Percentiles rank a stretch among this genome's conserved stretches.
Evolutionary conservation across 2,113 vertebrate genomes (phyloP).

Genomic region (Coreoperca whiteheadi): DNA sequence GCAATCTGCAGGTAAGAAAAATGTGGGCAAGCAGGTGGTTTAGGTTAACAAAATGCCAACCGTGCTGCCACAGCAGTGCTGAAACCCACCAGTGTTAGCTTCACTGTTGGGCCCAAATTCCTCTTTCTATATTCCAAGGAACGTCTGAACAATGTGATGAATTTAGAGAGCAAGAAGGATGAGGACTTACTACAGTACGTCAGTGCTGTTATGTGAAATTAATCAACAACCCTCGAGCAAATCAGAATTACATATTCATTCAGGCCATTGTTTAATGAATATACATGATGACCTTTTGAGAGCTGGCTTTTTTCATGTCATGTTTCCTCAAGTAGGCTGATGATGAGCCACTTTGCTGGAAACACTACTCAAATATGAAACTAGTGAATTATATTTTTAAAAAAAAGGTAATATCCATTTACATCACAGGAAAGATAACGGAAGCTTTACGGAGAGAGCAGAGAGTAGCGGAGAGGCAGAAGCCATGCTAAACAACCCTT

Average conservation of each 20-base stretch:
- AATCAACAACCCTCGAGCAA: slow-evolving; percentile 68
- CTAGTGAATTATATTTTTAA: slow-evolving; percentile 1
- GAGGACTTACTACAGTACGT: slow-evolving; percentile 24
- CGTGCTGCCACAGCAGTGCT: neutral
- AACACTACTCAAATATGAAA: slow-evolving; percentile 22
- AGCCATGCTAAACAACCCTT: neutral
- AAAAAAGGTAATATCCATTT: neutral
- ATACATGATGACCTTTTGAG: slow-evolving; percentile 69
- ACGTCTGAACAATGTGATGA: slow-evolving; percentile 4
- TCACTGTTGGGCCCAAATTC: neutral
- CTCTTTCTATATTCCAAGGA: neutral
- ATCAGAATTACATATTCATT: slow-evolving; percentile 65
- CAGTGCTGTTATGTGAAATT: slow-evolving; percentile 59
- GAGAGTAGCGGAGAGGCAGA: neutral
- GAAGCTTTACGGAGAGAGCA: neutral
- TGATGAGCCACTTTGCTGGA: slow-evolving; percentile 36
- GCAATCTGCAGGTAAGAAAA: neutral
- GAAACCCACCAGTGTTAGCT: neutral
- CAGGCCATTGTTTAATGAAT: slow-evolving; percentile 66
- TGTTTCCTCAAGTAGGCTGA: slow-evolving; percentile 38
- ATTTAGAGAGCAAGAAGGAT: slow-evolving; percentile 20
- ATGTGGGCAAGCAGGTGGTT: neutral
- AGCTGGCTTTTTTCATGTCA: slow-evolving; percentile 31
- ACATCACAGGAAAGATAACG: neutral
- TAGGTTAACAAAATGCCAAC: neutral